Conservation (phyloP, 2,113 vertebrate genomes). For the Alethe castanea region DNA sequence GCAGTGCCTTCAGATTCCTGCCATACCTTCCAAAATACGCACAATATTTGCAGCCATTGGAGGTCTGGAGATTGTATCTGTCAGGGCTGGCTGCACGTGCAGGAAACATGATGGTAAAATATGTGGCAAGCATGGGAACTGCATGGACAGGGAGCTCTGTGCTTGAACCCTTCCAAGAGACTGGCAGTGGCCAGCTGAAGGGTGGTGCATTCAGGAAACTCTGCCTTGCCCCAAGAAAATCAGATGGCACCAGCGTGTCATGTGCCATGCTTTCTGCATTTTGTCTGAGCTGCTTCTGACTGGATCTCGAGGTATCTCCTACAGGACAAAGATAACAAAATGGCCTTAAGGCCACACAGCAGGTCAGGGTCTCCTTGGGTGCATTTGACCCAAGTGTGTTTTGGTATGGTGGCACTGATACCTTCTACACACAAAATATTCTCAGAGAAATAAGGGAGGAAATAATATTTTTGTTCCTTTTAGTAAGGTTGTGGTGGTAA, state of each 20-base stretch:
- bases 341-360: not conserved
- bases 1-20: conserved; percentile 69
- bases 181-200: not conserved
- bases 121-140: conserved; percentile 69
- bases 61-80: conserved; percentile 79
- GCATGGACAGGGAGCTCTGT: conserved; percentile 47
- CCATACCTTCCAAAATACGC: conserved; percentile 74
- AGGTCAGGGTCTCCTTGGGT: not conserved
- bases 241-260: not conserved
- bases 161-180: conserved; percentile 62
- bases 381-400: not conserved
- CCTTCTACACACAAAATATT: conserved; percentile 17
- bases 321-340: not conserved
- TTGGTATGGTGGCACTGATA: not conserved
- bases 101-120: conserved; percentile 57
- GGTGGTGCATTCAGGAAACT: conserved; percentile 17
- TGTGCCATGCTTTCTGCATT: not conserved
- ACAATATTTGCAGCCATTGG: conserved; percentile 32
- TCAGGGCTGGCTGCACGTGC: conserved; percentile 67
- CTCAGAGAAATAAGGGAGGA: not conserved
- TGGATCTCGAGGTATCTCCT: not conserved
- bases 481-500: not conserved
- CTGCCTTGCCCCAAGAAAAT: not conserved
- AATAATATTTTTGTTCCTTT: not conserved
- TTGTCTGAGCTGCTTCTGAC: not conserved